phyloP scores from a whole-genome alignment of 2,797 vertebrate genomes.

The Manis crassicaudata region DNA sequence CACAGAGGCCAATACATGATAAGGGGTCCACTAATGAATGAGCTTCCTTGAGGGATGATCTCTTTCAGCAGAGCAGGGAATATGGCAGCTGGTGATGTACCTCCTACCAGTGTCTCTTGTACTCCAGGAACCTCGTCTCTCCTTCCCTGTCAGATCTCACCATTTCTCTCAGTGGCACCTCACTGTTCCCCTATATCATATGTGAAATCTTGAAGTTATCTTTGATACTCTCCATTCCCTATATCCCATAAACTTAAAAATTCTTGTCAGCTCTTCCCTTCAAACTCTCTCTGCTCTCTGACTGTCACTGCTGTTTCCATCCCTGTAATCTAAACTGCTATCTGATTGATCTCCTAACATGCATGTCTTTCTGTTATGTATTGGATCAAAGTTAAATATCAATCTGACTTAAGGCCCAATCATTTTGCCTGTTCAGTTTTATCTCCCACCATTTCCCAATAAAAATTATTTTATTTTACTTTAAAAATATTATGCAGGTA shows the following conservation, averaged over 20 bases:
- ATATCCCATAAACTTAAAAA: not conserved
- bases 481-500: not conserved
- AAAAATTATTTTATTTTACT: not conserved
- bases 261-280: not conserved
- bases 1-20: fast-evolving
- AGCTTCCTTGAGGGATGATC: not conserved
- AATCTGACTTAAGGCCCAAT: not conserved
- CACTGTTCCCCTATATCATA: not conserved
- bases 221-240: not conserved
- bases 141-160: not conserved
- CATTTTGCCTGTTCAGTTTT: not conserved
- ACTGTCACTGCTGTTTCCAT: not conserved
- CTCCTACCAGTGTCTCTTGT: not conserved
- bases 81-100: fast-evolving
- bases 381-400: not conserved
- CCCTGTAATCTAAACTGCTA: not conserved
- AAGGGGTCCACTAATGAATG: not conserved
- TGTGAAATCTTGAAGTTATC: not conserved
- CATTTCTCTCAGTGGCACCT: not conserved
- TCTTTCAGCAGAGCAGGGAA: not conserved
- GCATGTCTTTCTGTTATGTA: not conserved
- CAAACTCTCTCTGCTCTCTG: not conserved
- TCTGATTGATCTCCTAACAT: not conserved
- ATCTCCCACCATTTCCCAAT: not conserved
- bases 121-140: not conserved